phyloP scores from a whole-genome alignment of 2,113 vertebrate genomes.

The Odobenus rosmarus region DNA sequence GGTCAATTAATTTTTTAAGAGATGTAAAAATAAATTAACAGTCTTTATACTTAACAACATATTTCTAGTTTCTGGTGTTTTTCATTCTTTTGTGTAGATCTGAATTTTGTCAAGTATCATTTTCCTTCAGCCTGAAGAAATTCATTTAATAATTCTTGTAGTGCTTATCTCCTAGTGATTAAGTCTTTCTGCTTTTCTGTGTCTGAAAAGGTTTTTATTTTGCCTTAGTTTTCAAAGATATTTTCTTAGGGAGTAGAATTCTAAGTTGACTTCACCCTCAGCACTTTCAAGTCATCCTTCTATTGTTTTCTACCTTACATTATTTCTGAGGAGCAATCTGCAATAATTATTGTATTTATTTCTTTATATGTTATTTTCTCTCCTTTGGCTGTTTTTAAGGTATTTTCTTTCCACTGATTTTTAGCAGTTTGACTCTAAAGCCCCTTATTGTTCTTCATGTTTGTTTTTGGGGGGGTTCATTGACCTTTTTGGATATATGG shows the following conservation, averaged over 20 bases:
- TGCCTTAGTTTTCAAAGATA: constrained; percentile 19
- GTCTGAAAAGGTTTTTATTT: neutral
- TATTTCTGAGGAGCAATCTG: neutral
- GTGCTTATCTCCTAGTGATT: neutral
- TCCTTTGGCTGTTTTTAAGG: neutral
- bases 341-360: neutral
- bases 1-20: neutral
- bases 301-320: neutral
- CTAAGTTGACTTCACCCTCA: neutral
- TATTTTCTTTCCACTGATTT: neutral
- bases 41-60: neutral
- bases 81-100: neutral
- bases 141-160: neutral
- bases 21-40: neutral
- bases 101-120: neutral
- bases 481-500: neutral
- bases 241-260: neutral
- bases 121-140: neutral
- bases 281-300: neutral
- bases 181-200: neutral
- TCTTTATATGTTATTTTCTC: neutral
- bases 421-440: neutral
- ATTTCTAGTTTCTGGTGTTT: neutral
- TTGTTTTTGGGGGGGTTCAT: neutral
- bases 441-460: neutral